A percentile compares a stretch with the other conserved stretches of the same genome.
Conservation (phyloP, 2,797 vertebrate genomes). For the Novumbra hubbsi region DNA sequence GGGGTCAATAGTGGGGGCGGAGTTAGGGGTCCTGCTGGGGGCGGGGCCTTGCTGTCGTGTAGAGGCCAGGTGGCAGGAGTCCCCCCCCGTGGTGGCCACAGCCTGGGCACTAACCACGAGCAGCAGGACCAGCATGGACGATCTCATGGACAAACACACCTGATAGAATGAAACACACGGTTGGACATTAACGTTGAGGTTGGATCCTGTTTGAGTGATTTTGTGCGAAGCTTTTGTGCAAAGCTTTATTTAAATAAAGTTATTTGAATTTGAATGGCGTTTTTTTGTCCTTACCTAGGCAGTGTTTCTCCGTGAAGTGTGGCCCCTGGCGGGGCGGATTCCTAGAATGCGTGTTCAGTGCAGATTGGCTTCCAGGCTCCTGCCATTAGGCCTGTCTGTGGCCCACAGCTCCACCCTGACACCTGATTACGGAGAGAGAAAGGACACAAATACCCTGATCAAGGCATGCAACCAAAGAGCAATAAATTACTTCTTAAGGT, state of each 20-base stretch:
- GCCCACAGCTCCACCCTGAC: constrained; percentile 52
- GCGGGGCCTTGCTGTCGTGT: constrained; percentile 50
- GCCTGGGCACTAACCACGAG: constrained; percentile 90
- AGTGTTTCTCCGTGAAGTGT: constrained; percentile 71
- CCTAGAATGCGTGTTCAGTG: constrained; percentile 62
- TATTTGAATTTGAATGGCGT: background rate
- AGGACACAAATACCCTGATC: background rate
- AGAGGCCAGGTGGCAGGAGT: constrained; percentile 59
- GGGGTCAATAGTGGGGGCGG: constrained; percentile 80
- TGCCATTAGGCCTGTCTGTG: constrained; percentile 66
- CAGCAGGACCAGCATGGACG: constrained; percentile 90
- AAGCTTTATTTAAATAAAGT: background rate
- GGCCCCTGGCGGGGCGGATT: constrained; percentile 53
- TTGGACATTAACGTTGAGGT: background rate
- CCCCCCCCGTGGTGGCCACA: constrained; percentile 77
- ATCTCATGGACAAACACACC: constrained; percentile 85
- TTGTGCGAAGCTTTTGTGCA: background rate
- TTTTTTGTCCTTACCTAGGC: constrained; percentile 59
- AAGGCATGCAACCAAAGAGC: background rate
- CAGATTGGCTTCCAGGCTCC: constrained; percentile 54
- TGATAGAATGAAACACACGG: constrained; percentile 24
- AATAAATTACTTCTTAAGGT: background rate
- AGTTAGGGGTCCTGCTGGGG: constrained; percentile 22
- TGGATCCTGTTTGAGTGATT: background rate
- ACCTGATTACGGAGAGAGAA: background rate